These are phyloP conservation scores for Drosophila subpulchrella DNA, from an alignment of 1,140 invertebrate genomes.

Conservation along the genomic window DNA sequence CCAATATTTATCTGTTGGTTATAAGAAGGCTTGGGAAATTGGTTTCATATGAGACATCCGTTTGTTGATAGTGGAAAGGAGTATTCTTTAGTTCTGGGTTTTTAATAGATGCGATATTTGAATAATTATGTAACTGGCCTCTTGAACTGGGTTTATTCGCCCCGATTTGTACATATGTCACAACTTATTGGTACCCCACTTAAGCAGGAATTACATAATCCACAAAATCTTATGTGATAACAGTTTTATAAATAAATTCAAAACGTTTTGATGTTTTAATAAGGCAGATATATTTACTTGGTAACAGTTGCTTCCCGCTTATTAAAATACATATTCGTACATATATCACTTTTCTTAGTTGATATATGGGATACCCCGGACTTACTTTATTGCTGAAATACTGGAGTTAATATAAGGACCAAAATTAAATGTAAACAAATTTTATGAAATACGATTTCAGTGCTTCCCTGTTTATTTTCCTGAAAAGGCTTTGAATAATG, in stretches of 20 bases:
- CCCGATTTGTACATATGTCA: no score
- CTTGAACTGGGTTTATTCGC: neutral
- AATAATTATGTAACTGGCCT: no score
- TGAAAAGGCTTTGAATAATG: conserved; percentile 8
- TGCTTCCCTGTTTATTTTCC: neutral
- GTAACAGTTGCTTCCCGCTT: no score
- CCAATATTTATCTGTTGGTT: conserved; percentile 13
- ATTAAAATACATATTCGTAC: no score
- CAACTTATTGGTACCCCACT: neutral
- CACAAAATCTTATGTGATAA: neutral
- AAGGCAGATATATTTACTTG: no score
- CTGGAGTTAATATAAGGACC: neutral
- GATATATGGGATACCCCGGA: no score
- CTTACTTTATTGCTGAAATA: no score
- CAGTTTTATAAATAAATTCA: neutral
- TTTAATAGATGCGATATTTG: neutral
- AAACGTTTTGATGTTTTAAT: no score
- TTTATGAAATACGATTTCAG: neutral
- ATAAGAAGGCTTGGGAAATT: neutral
- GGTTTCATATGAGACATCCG: neutral
- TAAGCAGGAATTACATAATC: neutral
- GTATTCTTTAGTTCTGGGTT: neutral
- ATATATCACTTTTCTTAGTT: no score
- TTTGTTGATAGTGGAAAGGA: neutral
- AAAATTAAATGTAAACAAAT: no score